phyloP scores from a whole-genome alignment of 2,113 vertebrate species.

The Malurus melanocephalus region DNA sequence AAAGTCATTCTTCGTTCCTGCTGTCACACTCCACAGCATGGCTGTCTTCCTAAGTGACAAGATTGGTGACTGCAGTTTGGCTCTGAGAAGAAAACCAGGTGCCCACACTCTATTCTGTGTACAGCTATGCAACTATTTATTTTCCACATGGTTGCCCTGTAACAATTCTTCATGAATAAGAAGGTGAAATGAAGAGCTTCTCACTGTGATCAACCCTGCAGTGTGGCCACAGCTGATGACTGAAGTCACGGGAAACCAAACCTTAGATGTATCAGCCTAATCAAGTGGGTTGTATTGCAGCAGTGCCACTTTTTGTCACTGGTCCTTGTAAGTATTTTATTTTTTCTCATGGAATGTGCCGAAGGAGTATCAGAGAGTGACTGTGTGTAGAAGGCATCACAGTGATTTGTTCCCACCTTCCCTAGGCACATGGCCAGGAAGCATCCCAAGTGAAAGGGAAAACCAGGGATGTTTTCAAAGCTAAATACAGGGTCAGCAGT shows the following conservation, averaged over 20 bases:
- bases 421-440: background rate
- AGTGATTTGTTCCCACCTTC: accelerated
- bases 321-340: background rate
- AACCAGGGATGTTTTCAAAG: background rate
- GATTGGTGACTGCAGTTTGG: background rate
- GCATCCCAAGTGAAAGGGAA: background rate
- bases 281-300: background rate
- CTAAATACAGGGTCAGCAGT: background rate
- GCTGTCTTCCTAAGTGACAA: background rate
- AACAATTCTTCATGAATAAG: background rate
- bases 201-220: background rate
- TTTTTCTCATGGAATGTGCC: background rate
- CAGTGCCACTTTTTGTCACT: background rate
- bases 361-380: background rate
- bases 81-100: background rate
- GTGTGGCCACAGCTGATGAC: background rate
- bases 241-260: background rate
- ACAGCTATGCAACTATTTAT: background rate
- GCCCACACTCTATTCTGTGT: background rate
- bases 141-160: background rate
- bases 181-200: background rate
- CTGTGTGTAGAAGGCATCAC: background rate
- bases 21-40: accelerated
- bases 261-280: background rate
- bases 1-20: background rate